Conservation (phyloP, 2,797 vertebrate species). For the Garrulus glandarius region DNA sequence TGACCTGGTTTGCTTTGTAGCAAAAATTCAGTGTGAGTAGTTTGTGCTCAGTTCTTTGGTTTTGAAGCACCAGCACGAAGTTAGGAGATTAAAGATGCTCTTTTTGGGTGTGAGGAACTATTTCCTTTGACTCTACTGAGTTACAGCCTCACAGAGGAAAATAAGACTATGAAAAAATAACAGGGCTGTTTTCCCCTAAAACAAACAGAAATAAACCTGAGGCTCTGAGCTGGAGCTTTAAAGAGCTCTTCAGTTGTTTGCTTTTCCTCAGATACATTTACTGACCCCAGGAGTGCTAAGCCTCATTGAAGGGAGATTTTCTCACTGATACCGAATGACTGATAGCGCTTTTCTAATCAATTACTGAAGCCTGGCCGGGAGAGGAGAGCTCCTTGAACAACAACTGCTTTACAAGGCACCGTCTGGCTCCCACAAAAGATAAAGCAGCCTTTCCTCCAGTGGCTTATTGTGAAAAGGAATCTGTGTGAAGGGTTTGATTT, state of each 20-base stretch:
- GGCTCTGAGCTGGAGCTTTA: neutral
- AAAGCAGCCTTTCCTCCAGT: neutral
- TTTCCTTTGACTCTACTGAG: rapidly evolving
- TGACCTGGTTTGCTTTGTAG: rapidly evolving
- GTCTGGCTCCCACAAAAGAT: rapidly evolving
- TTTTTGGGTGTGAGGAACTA: rapidly evolving
- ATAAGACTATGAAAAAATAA: rapidly evolving
- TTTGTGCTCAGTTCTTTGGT: rapidly evolving
- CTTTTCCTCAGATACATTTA: neutral
- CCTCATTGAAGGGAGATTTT: neutral
- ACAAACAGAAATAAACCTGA: rapidly evolving
- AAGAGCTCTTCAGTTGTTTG: neutral
- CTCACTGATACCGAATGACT: neutral
- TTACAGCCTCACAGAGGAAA: rapidly evolving
- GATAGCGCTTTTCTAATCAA: constrained; percentile 6
- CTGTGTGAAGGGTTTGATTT: neutral
- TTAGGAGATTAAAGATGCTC: rapidly evolving
- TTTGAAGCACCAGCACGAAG: rapidly evolving
- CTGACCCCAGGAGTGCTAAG: neutral
- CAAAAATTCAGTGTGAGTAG: rapidly evolving
- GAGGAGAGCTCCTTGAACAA: neutral
- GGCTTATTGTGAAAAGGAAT: neutral
- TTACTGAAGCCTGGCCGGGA: neutral
- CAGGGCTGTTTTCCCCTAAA: rapidly evolving
- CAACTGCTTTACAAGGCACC: neutral